Evolutionary conservation across 2,797 vertebrate genomes (phyloP), one percentile per base, ranked within the genome.

Genomic region (Moxostoma hubbsi): DNA sequence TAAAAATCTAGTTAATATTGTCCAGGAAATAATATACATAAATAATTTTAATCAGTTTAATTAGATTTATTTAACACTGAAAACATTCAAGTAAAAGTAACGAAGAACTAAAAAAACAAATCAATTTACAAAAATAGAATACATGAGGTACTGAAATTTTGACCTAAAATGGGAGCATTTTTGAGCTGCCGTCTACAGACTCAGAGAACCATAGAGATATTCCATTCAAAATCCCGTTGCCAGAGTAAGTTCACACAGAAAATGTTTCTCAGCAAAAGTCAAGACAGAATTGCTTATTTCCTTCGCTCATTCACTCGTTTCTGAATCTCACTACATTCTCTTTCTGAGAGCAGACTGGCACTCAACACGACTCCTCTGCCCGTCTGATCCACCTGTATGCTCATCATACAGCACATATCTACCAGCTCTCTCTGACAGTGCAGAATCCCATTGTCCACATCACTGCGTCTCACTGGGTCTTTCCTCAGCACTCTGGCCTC

Each of bases 341-440:
- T 87, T 84, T 88, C 83, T 63, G 82, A 92, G 83, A 92, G 68
- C 36, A 95, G 91, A 24, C 95, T 90, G 1, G 94, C 91, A 81
- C 87, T 81, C 70, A 95, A 85, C 58, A 99, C 93, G 59, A 92
- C 86, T 45, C 93, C 92, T 89, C 92, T 95, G 73, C 89, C 85
- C 7, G 80, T 87, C 4, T 92, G 90, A 82, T 95, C 86, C 62
- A 95, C 93, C 76, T 85, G 85, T 64, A 99, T 83, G 45, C 93
- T 96, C 97, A 99, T 98, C 76, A 98, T 81, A 73, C 96, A 96
- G 88, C 96, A 98, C 90, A 98, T 96, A 87, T 99, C 98, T 89
- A 98, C 96, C 75, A 99, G 90, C 76, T 93, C 92, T 82, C 92
- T 93, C 67, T 99, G 97, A 87, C 97, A 99, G 61, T 94, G 93